These are phyloP conservation scores for Propithecus coquereli DNA, from an alignment of 2,113 vertebrate species.

Conservation along the genomic window DNA sequence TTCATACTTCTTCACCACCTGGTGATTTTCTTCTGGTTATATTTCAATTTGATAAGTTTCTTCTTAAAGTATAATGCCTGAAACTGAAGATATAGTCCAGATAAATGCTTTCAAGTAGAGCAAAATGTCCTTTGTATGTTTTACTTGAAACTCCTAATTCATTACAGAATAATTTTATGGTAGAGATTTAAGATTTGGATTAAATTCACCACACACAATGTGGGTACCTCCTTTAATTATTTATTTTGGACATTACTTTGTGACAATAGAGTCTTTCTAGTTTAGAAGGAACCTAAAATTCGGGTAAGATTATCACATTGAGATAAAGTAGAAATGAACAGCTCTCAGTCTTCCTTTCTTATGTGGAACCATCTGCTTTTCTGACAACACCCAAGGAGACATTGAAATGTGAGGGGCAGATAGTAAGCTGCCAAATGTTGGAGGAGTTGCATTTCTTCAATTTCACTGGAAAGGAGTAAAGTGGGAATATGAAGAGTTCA, in stretches of 20 bases:
- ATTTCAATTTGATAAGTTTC: neutral
- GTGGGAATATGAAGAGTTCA: slow-evolving; percentile 2
- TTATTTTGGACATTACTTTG: neutral
- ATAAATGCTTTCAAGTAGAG: neutral
- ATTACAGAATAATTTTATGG: neutral
- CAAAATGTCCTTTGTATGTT: neutral
- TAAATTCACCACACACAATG: neutral
- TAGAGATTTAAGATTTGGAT: neutral
- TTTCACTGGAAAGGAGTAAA: slow-evolving; percentile 23
- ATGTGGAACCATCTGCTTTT: slow-evolving; percentile 27
- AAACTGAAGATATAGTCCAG: neutral
- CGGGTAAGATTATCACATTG: neutral
- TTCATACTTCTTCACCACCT: neutral
- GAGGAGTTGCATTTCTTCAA: slow-evolving; percentile 50
- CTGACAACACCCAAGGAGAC: slow-evolving; percentile 19
- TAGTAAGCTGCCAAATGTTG: slow-evolving; percentile 7
- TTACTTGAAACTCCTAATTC: neutral
- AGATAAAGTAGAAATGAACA: neutral
- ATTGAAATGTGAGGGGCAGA: neutral
- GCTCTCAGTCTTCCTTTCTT: neutral
- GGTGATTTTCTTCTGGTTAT: neutral
- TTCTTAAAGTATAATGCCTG: neutral
- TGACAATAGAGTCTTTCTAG: neutral
- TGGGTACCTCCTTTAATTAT: neutral
- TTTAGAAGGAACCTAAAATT: neutral